These are phyloP conservation scores for Amazona vittata DNA, from an alignment of 2,113 vertebrate species.

Conservation along the genomic window DNA sequence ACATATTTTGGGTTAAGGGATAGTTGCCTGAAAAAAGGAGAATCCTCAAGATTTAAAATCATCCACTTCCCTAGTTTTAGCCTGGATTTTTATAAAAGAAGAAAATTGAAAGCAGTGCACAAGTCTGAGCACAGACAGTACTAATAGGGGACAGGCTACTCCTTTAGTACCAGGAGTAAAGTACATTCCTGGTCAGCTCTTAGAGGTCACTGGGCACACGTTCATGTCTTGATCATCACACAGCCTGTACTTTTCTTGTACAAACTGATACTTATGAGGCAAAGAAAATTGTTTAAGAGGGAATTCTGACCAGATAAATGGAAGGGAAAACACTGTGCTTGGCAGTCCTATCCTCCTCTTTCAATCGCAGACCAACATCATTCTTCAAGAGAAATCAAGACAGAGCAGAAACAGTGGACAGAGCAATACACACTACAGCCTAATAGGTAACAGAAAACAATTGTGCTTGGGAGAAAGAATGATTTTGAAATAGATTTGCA, in stretches of 20 bases:
- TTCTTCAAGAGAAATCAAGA: background rate
- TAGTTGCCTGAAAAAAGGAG: background rate
- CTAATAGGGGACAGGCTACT: background rate
- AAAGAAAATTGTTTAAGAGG: background rate
- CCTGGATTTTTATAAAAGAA: background rate
- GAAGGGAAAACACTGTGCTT: background rate
- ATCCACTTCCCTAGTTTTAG: background rate
- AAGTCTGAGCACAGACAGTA: background rate
- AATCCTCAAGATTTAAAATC: background rate
- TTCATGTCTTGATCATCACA: background rate
- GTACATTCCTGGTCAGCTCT: background rate
- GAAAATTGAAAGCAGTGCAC: background rate
- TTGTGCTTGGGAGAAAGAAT: background rate
- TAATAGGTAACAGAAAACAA: background rate
- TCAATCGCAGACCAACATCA: background rate
- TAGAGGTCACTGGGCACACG: background rate
- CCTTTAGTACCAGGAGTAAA: background rate
- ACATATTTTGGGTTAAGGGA: background rate
- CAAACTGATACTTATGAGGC: background rate
- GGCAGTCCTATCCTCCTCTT: background rate
- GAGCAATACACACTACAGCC: background rate
- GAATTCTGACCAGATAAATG: background rate
- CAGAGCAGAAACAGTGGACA: background rate
- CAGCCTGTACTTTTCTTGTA: background rate
- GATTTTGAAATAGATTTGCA: background rate